Conservation (phyloP, 1,140 invertebrate species). For the Antheraea pernyi region DNA sequence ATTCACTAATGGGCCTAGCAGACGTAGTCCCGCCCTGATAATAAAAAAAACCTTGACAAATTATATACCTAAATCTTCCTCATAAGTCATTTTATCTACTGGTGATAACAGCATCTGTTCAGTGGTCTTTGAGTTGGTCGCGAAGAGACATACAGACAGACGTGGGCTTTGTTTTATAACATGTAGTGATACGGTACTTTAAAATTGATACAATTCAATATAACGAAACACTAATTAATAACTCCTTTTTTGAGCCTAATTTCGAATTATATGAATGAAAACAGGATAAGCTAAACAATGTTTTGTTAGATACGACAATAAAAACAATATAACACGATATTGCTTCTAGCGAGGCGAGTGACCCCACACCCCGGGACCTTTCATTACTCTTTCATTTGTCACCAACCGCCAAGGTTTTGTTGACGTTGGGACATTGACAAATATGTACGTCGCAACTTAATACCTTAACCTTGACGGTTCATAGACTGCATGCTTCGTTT, state of each 20-base stretch:
- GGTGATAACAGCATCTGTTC: no score
- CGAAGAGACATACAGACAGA: no score
- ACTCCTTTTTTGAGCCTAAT: not conserved
- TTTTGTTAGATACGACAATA: not conserved
- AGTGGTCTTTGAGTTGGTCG: no score
- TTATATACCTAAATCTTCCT: no score
- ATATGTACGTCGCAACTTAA: not conserved
- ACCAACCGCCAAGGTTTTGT: not conserved
- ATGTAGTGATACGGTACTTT: no score
- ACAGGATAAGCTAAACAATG: conserved; percentile 4
- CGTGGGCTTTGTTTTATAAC: no score
- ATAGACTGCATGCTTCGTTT: no score
- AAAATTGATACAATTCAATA: not conserved
- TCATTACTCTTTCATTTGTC: conserved; percentile 8
- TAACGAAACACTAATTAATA: not conserved
- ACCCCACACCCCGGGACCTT: not conserved
- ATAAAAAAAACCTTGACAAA: no score
- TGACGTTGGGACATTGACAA: conserved; percentile 11
- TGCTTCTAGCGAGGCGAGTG: conserved; percentile 8
- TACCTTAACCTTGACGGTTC: not conserved
- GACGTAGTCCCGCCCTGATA: no score
- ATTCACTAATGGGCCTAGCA: no score
- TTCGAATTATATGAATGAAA: not conserved
- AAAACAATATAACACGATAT: conserved; percentile 6
- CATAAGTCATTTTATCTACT: no score